Base-by-base conservation (phyloP, 2,888 invertebrate genomes). In the Priocnemis perturbator region DNA sequence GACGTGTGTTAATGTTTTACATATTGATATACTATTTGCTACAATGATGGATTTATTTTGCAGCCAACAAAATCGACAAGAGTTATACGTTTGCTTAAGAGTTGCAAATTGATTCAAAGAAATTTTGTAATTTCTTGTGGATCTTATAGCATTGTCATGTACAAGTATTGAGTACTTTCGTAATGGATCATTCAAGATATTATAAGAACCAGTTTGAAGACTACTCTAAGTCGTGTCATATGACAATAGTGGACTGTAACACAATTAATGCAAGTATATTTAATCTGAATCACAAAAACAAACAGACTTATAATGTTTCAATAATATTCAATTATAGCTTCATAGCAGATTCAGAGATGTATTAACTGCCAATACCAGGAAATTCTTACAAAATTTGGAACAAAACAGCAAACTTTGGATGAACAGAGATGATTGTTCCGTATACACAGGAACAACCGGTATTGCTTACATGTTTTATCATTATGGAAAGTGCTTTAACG, bases 361-460 rank as follows among this genome's bases (percentile, higher is more conserved):
- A 82, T 77, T 91, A 79, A 76, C 85, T 74, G 81, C 84, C 69
- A 89, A 90, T 85, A 90, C 90, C 88, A 88, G 85, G 76, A 78
- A 80, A 64, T 90, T 92, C 86, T 69, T 91, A 67, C 60, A 87
- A 64, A 69, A 87, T 69, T 83, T 92, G 78, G 87, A 88, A 75
- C 87, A 86, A 71, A 86, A 89, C 83, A 84, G 91, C 89, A 80
- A 88, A 76, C 78, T 87, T 72, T 90, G 91, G 82, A 88, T 73
- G 15, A 60, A 72, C 26, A 60, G 67, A 11, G 69, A 85, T 45
- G 94, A 95, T 89, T 90, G 90, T 78, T 93, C 94, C 3, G 91
- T 96, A 0, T 96, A 96, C 81, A 95, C 95, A 9, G 96, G 96
- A 45, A 92, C 92, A 64, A 88, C 93, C 74, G 96, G 96, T 45